phyloP scores from a whole-genome alignment of 2,888 invertebrate genomes.

The Eupithecia insigniata region DNA sequence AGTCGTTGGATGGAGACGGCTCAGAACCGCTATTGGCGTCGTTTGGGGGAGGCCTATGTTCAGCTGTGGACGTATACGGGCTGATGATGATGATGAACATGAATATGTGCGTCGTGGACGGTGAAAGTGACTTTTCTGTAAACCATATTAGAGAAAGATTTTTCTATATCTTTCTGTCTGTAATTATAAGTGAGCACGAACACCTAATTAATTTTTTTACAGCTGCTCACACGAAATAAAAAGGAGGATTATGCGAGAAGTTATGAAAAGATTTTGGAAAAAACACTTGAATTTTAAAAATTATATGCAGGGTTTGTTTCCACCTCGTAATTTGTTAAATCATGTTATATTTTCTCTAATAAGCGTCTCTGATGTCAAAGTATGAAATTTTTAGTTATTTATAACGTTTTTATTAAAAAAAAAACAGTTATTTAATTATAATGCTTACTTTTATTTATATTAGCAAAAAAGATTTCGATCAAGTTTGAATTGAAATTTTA shows the following conservation, averaged over 20 bases:
- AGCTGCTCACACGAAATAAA: slow-evolving; percentile 49
- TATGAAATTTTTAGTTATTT: neutral
- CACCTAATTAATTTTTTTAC: slow-evolving; percentile 45
- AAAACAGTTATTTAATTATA: neutral
- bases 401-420: neutral
- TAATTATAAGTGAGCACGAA: neutral
- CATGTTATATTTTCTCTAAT: slow-evolving; percentile 57
- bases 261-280: slow-evolving; percentile 53
- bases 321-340: slow-evolving; percentile 51
- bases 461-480: too few relatives aligned
- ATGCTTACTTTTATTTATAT: neutral
- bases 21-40: too few relatives aligned
- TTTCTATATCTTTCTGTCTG: too few relatives aligned
- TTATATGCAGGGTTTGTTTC: slow-evolving; percentile 50
- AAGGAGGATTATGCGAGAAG: slow-evolving; percentile 40
- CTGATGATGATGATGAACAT: too few relatives aligned
- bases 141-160: too few relatives aligned
- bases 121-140: too few relatives aligned
- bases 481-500: too few relatives aligned
- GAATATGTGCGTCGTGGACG: too few relatives aligned
- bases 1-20: too few relatives aligned
- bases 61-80: too few relatives aligned
- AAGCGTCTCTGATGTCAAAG: slow-evolving; percentile 37
- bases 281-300: slow-evolving; percentile 42
- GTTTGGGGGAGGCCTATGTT: too few relatives aligned